These are phyloP conservation scores for Sceloporus tristichus DNA, from an alignment of 2,113 vertebrate genomes.

Conservation along the genomic window DNA sequence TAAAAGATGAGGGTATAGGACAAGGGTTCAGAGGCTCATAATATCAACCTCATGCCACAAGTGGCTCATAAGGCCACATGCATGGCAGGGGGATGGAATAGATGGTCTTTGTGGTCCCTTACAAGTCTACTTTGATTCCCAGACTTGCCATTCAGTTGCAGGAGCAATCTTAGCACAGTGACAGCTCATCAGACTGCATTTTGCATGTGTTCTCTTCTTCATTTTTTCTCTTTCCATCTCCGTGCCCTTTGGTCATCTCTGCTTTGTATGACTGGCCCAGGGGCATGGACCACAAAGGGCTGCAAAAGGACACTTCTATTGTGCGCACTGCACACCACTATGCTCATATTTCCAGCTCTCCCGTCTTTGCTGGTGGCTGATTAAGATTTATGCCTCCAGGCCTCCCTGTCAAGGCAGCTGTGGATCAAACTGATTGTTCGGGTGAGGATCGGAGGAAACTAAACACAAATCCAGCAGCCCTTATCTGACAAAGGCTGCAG, in stretches of 20 bases:
- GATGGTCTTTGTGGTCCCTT: no score
- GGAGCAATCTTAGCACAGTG: not conserved
- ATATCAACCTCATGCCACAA: no score
- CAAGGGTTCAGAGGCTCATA: no score
- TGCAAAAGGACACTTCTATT: conserved; percentile 14
- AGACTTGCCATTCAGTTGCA: no score
- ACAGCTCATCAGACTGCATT: not conserved
- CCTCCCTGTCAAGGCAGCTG: not conserved
- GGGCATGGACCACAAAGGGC: not conserved
- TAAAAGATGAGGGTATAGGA: no score
- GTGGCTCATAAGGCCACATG: no score
- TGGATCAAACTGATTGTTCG: conserved; percentile 25
- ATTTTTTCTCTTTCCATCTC: not conserved
- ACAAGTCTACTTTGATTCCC: no score
- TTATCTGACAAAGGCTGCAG: conserved; percentile 35
- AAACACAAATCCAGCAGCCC: conserved; percentile 33
- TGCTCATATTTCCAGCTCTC: not conserved
- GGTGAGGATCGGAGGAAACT: conserved; percentile 15
- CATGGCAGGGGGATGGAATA: no score
- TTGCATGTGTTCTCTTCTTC: not conserved
- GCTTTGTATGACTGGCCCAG: not conserved
- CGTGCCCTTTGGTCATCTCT: not conserved
- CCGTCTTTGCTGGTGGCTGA: conserved; percentile 2
- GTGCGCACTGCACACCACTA: not conserved
- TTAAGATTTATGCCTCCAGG: conserved; percentile 43